Evolutionary conservation across 1,140 invertebrate genomes (phyloP).

Genomic region (Amyelois transitella): DNA sequence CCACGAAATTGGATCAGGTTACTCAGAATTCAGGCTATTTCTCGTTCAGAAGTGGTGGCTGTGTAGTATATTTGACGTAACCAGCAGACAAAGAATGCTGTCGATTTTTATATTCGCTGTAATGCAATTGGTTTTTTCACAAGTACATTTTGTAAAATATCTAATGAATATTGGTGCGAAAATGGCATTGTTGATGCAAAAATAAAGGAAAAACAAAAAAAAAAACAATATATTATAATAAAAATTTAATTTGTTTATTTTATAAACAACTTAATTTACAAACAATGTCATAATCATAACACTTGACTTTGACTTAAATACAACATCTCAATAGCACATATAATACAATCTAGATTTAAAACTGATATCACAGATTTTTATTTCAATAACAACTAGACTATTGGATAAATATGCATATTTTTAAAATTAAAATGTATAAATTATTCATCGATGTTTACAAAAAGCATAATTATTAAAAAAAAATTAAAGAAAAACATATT

Average conservation of each 20-base stretch:
- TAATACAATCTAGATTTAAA: conserved; percentile 17
- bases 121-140: too few species aligned
- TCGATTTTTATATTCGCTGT: too few species aligned
- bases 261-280: conserved; percentile 58
- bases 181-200: not conserved
- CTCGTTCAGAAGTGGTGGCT: too few species aligned
- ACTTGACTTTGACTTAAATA: conserved; percentile 53
- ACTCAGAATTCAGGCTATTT: too few species aligned
- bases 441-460: not conserved
- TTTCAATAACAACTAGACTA: not conserved
- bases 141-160: too few species aligned
- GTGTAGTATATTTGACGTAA: too few species aligned
- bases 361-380: conserved; percentile 59
- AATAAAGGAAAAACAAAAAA: not conserved
- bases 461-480: not conserved
- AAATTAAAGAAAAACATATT: too few species aligned
- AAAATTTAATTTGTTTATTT: conserved; percentile 61
- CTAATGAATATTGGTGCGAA: too few species aligned
- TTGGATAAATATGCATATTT: not conserved
- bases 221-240: not conserved
- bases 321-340: conserved; percentile 37
- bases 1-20: too few species aligned
- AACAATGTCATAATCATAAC: conserved; percentile 62
- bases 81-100: too few species aligned
- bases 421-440: not conserved